Percentiles rank a stretch among this genome's conserved stretches.
phyloP scores from a whole-genome alignment of 2,797 vertebrate genomes.

The Falco naumanni region DNA sequence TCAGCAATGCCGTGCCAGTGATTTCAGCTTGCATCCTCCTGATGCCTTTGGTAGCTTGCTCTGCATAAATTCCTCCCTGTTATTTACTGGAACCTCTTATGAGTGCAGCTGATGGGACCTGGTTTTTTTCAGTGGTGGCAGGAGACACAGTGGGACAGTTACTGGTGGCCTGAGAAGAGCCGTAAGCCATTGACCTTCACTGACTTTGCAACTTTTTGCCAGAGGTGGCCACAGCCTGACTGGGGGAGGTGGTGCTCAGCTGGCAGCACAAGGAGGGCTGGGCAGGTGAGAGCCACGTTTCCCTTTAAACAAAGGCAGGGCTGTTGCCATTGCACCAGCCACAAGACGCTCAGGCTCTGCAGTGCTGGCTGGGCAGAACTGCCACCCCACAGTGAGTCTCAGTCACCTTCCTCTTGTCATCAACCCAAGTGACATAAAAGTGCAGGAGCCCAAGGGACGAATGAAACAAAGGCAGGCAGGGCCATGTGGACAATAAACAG shows the following conservation, averaged over 20 bases:
- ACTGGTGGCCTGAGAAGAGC: neutral
- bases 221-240: neutral
- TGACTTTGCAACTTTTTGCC: too few species aligned
- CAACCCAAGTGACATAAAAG: neutral
- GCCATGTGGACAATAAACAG: slow-evolving; percentile 83
- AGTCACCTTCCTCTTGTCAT: neutral
- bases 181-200: neutral
- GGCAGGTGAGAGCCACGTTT: neutral
- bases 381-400: neutral
- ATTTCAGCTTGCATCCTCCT: neutral
- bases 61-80: neutral
- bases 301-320: neutral
- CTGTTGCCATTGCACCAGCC: neutral
- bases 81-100: neutral
- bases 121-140: neutral
- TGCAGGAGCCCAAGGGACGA: neutral
- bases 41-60: neutral
- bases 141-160: neutral
- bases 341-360: neutral
- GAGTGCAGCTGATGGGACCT: neutral
- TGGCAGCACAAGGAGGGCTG: rapidly evolving
- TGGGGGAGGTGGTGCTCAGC: neutral
- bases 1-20: neutral
- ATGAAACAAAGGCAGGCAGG: slow-evolving; percentile 22
- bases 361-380: neutral